These are phyloP conservation scores for Ennomos quercinarius DNA, from an alignment of 2,888 invertebrate species.

Conservation along the genomic window DNA sequence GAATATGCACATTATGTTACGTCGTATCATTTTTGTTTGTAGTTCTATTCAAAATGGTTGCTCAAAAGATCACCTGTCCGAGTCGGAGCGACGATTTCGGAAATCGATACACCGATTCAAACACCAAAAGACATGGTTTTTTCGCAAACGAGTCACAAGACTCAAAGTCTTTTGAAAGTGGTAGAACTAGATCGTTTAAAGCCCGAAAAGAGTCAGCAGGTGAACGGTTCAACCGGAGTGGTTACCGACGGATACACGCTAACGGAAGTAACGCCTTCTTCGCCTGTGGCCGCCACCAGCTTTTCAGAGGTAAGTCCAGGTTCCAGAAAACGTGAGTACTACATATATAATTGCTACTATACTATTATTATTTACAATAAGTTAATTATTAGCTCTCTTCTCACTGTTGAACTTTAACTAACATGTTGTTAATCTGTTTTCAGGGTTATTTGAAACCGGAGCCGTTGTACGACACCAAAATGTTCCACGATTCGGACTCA, in stretches of 20 bases:
- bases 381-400: constrained; percentile 56
- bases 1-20: constrained; percentile 83
- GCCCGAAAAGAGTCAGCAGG: constrained; percentile 74
- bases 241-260: constrained; percentile 66
- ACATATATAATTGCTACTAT: constrained; percentile 48
- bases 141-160: constrained; percentile 83
- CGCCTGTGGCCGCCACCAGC: constrained; percentile 66
- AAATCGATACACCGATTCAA: constrained; percentile 72
- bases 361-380: constrained; percentile 55
- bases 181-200: constrained; percentile 83
- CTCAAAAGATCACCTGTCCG: constrained; percentile 83
- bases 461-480: constrained; percentile 71
- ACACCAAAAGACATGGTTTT: constrained; percentile 84
- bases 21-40: constrained; percentile 85
- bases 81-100: constrained; percentile 82
- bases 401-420: constrained; percentile 47
- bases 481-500: constrained; percentile 83
- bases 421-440: constrained; percentile 60
- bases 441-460: constrained; percentile 81
- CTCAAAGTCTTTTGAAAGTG: constrained; percentile 82
- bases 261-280: constrained; percentile 52
- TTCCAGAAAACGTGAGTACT: constrained; percentile 70
- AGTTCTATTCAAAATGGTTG: constrained; percentile 86
- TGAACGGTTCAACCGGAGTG: constrained; percentile 70
- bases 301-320: constrained; percentile 76